These are phyloP conservation scores for Equus przewalskii DNA, from an alignment of 2,113 vertebrate species.

Conservation along the genomic window DNA sequence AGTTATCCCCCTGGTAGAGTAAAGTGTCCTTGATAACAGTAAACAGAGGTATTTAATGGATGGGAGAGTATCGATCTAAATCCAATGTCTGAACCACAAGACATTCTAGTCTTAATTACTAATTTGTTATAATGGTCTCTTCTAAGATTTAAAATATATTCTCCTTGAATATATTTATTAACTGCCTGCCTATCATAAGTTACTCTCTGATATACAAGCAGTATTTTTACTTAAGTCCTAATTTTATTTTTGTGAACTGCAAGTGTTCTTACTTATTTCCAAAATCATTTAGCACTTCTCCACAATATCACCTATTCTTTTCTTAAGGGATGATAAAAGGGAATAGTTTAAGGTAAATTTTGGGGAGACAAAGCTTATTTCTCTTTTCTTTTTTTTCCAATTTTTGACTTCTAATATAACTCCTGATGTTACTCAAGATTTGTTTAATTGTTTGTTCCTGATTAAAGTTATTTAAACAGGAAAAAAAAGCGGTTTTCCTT, in stretches of 20 bases:
- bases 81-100: not conserved
- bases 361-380: not conserved
- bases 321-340: not conserved
- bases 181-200: not conserved
- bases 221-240: not conserved
- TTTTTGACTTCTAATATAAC: not conserved
- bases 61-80: not conserved
- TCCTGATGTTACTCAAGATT: not conserved
- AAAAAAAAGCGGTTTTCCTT: not conserved
- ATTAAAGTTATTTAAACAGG: not conserved
- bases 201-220: not conserved
- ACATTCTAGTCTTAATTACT: not conserved
- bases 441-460: not conserved
- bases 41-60: not conserved
- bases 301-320: not conserved
- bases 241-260: not conserved
- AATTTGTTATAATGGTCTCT: not conserved
- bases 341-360: not conserved
- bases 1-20: not conserved
- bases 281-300: not conserved
- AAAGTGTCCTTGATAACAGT: not conserved
- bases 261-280: not conserved
- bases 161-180: not conserved
- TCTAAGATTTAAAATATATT: not conserved
- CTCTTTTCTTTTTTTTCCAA: not conserved